Conservation (phyloP, 2,797 vertebrate genomes). For the Potorous gilbertii region DNA sequence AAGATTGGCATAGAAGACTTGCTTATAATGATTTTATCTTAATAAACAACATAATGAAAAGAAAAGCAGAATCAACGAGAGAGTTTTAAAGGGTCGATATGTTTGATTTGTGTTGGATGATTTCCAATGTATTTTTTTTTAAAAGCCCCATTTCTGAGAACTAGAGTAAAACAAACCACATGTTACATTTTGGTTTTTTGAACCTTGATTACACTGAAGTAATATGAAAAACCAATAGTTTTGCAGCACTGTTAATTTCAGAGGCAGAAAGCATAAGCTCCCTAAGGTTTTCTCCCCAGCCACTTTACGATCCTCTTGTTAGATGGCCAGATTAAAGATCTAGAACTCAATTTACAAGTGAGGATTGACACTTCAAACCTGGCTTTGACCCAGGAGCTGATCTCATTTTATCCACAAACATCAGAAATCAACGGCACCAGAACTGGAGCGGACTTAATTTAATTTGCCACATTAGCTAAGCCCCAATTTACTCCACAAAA, state of each 20-base stretch:
- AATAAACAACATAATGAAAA: neutral
- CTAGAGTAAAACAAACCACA: neutral
- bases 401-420: conserved; percentile 74
- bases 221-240: conserved; percentile 51
- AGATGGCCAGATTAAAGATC: conserved; percentile 70
- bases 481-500: conserved; percentile 55
- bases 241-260: conserved; percentile 46
- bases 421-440: conserved; percentile 61
- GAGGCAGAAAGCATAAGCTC: conserved; percentile 49
- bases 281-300: conserved; percentile 60
- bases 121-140: conserved; percentile 35
- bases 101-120: conserved; percentile 11
- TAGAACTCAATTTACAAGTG: conserved; percentile 70
- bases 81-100: neutral
- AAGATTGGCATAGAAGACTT: conserved; percentile 4
- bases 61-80: neutral
- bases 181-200: conserved; percentile 55
- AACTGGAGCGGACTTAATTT: conserved; percentile 49
- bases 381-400: conserved; percentile 73
- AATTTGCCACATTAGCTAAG: conserved; percentile 64
- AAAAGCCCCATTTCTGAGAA: conserved; percentile 11
- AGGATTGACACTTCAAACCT: conserved; percentile 70
- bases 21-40: neutral
- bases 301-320: conserved; percentile 63
- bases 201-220: conserved; percentile 40